Percentiles rank a stretch among this genome's conserved stretches.
Conservation (phyloP, 1,140 invertebrate species). For the Hirudo medicinalis region DNA sequence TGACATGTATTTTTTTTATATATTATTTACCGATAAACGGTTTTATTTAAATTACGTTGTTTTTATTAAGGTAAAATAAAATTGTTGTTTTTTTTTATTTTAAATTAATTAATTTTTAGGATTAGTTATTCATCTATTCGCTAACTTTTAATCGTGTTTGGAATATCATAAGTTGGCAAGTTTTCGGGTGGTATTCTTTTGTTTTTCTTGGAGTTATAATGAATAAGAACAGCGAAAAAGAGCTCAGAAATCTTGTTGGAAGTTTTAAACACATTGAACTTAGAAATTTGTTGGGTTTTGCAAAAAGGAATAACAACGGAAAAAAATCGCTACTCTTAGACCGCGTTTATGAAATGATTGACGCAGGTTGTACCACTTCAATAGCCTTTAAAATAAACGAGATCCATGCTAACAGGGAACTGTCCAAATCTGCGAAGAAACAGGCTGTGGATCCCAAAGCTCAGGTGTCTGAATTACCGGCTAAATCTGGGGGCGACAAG, state of each 20-base stretch:
- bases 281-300: neutral
- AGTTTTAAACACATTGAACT: neutral
- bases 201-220: neutral
- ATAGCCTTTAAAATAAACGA: constrained; percentile 5
- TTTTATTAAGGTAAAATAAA: too few relatives aligned
- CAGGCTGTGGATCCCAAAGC: neutral
- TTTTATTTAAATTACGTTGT: too few relatives aligned
- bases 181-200: too few relatives aligned
- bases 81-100: too few relatives aligned
- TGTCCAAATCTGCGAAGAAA: neutral
- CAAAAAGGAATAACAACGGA: neutral
- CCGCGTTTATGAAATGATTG: neutral
- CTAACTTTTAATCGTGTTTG: too few relatives aligned
- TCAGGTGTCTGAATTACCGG: neutral
- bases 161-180: too few relatives aligned
- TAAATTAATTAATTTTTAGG: too few relatives aligned
- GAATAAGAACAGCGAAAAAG: neutral
- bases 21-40: too few relatives aligned
- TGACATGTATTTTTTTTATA: too few relatives aligned
- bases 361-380: neutral
- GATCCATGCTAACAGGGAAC: neutral
- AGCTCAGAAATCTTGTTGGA: neutral
- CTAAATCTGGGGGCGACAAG: neutral
- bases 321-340: neutral
- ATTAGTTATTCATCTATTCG: too few relatives aligned